Evolutionary conservation across 2,888 invertebrate species (phyloP).

Genomic region (Selenia dentaria): DNA sequence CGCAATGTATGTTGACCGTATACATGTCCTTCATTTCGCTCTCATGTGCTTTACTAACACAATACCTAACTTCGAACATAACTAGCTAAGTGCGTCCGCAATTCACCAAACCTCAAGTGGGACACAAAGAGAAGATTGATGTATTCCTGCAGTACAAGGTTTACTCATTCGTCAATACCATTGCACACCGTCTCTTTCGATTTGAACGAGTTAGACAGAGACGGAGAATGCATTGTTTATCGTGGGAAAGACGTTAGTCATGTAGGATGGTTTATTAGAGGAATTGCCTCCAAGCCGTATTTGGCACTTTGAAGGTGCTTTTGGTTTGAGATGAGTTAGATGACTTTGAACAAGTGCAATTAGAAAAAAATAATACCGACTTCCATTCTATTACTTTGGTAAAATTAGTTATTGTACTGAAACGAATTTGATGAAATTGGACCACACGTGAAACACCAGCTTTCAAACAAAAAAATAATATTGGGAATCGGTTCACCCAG

Average conservation of each 20-base stretch:
- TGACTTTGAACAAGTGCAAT: conserved; percentile 13
- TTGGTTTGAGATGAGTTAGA: too few species aligned
- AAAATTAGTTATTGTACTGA: too few species aligned
- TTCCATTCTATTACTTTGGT: too few species aligned
- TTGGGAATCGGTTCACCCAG: too few species aligned
- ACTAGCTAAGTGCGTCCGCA: conserved; percentile 10
- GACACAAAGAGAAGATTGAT: conserved; percentile 40
- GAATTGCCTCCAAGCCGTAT: conserved; percentile 37
- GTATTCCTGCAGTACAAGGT: conserved; percentile 46
- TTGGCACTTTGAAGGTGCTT: conserved; percentile 24
- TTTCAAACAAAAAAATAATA: too few species aligned
- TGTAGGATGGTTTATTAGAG: conserved; percentile 39
- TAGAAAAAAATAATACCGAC: too few species aligned
- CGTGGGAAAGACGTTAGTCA: conserved; percentile 68
- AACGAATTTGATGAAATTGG: too few species aligned
- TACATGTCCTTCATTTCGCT: not conserved
- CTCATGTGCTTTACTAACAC: not conserved
- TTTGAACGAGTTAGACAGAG: conserved; percentile 16
- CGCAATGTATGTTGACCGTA: too few species aligned
- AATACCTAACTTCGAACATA: conserved; percentile 4
- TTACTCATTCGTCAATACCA: conserved; percentile 36
- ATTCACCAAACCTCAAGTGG: conserved; percentile 20
- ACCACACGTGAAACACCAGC: too few species aligned
- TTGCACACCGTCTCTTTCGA: conserved; percentile 15
- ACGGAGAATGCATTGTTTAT: conserved; percentile 46